phyloP scores from a whole-genome alignment of 2,797 vertebrate genomes.

The Menidia menidia region DNA sequence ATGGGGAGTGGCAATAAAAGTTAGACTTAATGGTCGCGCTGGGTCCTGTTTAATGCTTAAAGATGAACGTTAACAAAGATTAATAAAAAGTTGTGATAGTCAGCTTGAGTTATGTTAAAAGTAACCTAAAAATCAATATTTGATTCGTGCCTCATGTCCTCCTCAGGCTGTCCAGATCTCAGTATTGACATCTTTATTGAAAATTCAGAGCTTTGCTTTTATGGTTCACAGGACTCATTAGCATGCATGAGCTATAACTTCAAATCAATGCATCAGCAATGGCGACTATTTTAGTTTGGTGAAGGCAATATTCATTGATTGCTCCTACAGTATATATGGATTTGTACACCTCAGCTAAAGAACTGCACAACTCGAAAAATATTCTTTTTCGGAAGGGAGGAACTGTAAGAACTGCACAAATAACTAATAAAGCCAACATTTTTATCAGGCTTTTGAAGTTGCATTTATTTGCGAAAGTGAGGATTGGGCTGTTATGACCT shows the following conservation, averaged over 20 bases:
- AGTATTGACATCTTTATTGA: conserved; percentile 60
- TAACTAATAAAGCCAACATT: conserved; percentile 21
- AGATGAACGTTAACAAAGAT: conserved; percentile 15
- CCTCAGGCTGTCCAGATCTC: conserved; percentile 38
- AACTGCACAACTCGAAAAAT: conserved; percentile 28
- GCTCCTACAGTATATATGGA: conserved; percentile 71
- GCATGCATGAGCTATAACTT: conserved; percentile 74
- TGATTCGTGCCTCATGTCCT: conserved; percentile 25
- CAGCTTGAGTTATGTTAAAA: conserved; percentile 4
- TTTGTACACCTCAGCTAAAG: conserved; percentile 48
- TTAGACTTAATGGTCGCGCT: not conserved
- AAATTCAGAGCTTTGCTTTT: conserved; percentile 63
- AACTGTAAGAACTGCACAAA: conserved; percentile 30
- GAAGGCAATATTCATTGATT: conserved; percentile 78
- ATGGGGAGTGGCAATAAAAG: not conserved
- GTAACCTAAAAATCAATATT: conserved; percentile 30
- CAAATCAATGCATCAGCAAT: conserved; percentile 78
- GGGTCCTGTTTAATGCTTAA: conserved; percentile 5
- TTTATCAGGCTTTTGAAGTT: conserved; percentile 22
- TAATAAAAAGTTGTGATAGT: conserved; percentile 6
- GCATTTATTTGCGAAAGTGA: conserved; percentile 30
- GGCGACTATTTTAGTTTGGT: conserved; percentile 64
- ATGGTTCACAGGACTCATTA: conserved; percentile 76
- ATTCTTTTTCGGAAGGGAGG: conserved; percentile 10
- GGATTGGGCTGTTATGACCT: not conserved